phyloP scores from a whole-genome alignment of 1,140 invertebrate species.

The Popillia japonica region DNA sequence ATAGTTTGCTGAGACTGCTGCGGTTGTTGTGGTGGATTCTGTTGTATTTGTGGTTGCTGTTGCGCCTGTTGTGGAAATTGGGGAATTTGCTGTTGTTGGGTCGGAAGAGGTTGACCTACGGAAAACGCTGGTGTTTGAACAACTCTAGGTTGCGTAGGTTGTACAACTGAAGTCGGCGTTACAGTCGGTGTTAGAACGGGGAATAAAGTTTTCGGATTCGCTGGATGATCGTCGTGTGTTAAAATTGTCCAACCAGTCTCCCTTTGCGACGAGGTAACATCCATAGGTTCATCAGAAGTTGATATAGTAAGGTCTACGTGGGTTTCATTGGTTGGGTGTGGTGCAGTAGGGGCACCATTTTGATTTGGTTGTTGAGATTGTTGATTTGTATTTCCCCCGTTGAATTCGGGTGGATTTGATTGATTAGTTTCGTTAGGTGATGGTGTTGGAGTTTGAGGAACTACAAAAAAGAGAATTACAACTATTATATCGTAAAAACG shows the following conservation, averaged over 20 bases:
- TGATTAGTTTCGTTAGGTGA: no score
- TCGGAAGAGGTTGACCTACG: background rate
- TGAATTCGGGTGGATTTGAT: no score
- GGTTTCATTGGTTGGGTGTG: background rate
- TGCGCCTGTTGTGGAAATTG: no score
- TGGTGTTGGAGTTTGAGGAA: no score
- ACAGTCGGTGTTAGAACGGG: background rate
- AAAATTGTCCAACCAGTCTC: slow-evolving; percentile 29
- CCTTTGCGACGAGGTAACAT: slow-evolving; percentile 5
- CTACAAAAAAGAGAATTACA: no score
- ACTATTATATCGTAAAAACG: background rate
- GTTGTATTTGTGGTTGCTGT: no score
- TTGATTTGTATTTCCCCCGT: background rate
- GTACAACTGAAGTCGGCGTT: background rate
- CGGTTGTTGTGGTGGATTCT: no score
- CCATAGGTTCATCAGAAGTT: slow-evolving; percentile 11
- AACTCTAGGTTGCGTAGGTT: background rate
- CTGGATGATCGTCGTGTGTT: background rate
- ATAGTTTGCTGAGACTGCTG: background rate
- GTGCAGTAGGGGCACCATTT: background rate
- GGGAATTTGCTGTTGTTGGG: background rate
- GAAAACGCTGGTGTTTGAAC: background rate
- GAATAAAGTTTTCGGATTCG: background rate
- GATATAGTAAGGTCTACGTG: background rate
- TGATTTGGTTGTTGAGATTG: background rate